Percentiles rank a stretch among this genome's conserved stretches.
phyloP scores from a whole-genome alignment of 2,888 invertebrate species.

The Tenthredo scrophulariae region DNA sequence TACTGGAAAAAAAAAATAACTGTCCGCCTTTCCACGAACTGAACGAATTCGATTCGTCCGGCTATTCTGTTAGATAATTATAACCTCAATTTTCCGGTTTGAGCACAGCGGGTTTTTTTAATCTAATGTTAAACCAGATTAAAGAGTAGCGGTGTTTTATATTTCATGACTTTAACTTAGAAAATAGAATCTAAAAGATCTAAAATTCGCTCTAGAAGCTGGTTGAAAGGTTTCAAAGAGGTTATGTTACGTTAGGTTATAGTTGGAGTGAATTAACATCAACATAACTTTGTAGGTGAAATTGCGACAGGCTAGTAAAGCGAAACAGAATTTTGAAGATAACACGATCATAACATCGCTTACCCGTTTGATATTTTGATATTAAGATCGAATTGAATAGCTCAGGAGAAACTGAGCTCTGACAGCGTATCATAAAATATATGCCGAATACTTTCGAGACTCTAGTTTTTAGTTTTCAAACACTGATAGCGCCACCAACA shows the following conservation, averaged over 20 bases:
- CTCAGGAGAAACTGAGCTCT: background rate
- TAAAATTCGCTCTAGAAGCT: background rate
- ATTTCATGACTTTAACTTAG: background rate
- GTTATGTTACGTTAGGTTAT: constrained; percentile 24
- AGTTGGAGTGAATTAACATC: background rate
- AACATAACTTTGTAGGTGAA: background rate
- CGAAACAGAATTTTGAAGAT: background rate
- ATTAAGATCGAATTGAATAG: background rate
- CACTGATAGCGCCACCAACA: constrained; percentile 3
- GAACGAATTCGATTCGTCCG: background rate
- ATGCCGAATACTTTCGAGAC: background rate
- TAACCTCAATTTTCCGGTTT: background rate
- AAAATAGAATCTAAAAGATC: background rate
- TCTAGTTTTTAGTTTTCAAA: background rate
- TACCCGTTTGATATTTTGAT: background rate
- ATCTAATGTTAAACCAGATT: background rate
- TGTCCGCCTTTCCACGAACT: background rate
- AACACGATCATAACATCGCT: background rate
- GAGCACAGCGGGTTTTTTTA: background rate
- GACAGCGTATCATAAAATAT: background rate
- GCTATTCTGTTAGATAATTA: background rate
- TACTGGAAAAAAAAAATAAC: background rate
- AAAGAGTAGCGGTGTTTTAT: background rate
- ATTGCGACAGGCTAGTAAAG: background rate
- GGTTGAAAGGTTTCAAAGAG: background rate